Conservation (phyloP, 2,113 vertebrate genomes). For the Clarias gariepinus region DNA sequence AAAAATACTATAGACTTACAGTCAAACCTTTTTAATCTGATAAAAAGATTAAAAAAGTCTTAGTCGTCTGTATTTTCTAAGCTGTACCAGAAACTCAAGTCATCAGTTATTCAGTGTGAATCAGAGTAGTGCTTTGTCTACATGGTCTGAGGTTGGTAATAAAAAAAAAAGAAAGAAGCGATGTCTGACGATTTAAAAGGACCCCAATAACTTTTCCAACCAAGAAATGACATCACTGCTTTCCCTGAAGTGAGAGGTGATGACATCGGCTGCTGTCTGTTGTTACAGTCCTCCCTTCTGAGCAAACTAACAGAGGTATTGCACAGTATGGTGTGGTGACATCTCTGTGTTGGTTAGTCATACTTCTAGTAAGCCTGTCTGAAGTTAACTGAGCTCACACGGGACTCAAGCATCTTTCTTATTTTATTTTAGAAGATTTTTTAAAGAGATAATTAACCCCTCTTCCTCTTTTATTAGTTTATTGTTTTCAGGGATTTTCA, state of each 20-base stretch:
- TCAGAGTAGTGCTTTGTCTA: no score
- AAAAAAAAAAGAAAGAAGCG: background rate
- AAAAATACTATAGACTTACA: background rate
- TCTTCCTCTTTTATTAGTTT: background rate
- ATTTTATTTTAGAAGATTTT: background rate
- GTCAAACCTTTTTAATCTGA: no score
- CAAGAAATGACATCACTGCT: background rate
- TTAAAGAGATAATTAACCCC: background rate
- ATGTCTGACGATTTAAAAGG: background rate
- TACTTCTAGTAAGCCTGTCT: slow-evolving; percentile 44
- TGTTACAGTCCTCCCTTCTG: slow-evolving; percentile 74
- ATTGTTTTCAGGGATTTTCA: background rate
- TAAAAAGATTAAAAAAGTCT: background rate
- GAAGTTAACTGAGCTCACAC: background rate
- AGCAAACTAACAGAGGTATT: slow-evolving; percentile 81
- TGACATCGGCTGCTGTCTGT: slow-evolving; percentile 62
- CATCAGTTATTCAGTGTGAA: no score
- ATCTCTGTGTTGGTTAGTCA: slow-evolving; percentile 27
- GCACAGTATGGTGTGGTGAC: slow-evolving; percentile 60
- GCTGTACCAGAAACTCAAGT: background rate
- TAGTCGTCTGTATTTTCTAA: background rate
- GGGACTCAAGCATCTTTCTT: background rate
- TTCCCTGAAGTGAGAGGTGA: slow-evolving; percentile 48
- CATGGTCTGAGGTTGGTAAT: no score
- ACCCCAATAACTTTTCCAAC: background rate